Evolutionary conservation across 2,797 vertebrate species (phyloP), one percentile per base, ranked within the genome.

Genomic region (Rousettus madagascariensis): DNA sequence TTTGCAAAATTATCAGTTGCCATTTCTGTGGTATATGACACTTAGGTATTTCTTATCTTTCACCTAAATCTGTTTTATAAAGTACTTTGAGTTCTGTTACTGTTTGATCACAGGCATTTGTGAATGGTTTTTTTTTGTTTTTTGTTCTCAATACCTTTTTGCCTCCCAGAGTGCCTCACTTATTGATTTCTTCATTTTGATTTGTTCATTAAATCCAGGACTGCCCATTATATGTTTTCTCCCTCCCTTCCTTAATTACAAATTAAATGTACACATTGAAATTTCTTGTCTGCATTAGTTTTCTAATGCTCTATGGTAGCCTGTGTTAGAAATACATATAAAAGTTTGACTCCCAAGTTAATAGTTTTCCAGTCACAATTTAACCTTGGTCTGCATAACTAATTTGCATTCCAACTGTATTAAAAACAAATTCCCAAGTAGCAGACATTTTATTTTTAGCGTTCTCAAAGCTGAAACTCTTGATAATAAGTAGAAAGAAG

Each of bases 351-450:
- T n/a, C 12, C 46, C 36, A 68, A n/a, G n/a, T 93, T 88, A 59
- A 53, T 82, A 16, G 26, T 24, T 91, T 96, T 93, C 71, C 51
- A 74, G 17, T 95, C 92, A 53, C 20, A 97, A 33, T 17, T 71
- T 38, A 57, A 6, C 55, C n/a, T 79, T 88, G 49, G 10, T 86
- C 95, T 95, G 38, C 5, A 8, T 91, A 68, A 63, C n/a, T 59
- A 86, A 63, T 92, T 94, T 95, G 9, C 28, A 91, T 95, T 94
- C 69, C 30, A 93, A 10, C 61, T 88, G 13, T 86, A 90, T 84
- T 96, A 96, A 75, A 94, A 96, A 69, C 55, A 87, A 28, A 61
- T 61, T 93, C 22, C 63, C 24, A 91, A 95, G 51, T 71, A 74
- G 68, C 55, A 86, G 79, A 75, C 26, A 57, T 86, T 78, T 92